Evolutionary conservation across 92 coral and sea anemone species (phyloP), one percentile per base, ranked within the genome.

Genomic region (Hydrozoanthus gracilis): DNA sequence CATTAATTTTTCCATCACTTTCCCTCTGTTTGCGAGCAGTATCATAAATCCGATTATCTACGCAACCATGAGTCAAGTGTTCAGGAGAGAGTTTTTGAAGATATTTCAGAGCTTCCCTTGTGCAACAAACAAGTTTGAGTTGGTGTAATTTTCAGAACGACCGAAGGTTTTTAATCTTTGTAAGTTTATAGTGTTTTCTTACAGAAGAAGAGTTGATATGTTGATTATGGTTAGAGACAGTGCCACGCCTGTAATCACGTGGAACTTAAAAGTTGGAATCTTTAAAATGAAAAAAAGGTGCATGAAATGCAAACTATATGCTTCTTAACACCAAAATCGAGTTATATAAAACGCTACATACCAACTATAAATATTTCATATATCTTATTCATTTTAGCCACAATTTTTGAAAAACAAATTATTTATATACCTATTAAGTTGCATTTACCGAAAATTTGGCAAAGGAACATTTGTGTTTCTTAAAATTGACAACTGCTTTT

Each of bases 1-100:
- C 79, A 75, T 3, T 7, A 50, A 75, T 51, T 75, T 75, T 39
- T 75, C 4, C 79, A 75, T 75, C 7, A 75, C 79, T 18, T 51
- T 75, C 39, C 79, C 79, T n/a, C 3, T 75, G 79, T 75, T 75
- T n/a, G 62, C 64, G 7, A 75, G 79, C 64, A 11, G 62, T 18
- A 75, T 51, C 51, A 75, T 75, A 5, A 75, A 75, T 52, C 79
- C 79, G 3, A 51, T 75, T 16, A 75, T 75, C 20, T 75, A 75
- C 20, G 79, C 79, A 18, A 75, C 79, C 50, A 75, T 75, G 79
- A 75, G 79, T 75, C 79, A 75, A 62, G 79, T 51, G 50, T 75
- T 75, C 46, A 75, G 79, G 20, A 75, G 4, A 75, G 79, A 75
- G 6, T 75, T 75, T 50, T 17, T 18, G 44, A 68, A 68, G 10